These are phyloP conservation scores for Tenthredo livida DNA, from an alignment of 2,888 invertebrate species.

Conservation along the genomic window DNA sequence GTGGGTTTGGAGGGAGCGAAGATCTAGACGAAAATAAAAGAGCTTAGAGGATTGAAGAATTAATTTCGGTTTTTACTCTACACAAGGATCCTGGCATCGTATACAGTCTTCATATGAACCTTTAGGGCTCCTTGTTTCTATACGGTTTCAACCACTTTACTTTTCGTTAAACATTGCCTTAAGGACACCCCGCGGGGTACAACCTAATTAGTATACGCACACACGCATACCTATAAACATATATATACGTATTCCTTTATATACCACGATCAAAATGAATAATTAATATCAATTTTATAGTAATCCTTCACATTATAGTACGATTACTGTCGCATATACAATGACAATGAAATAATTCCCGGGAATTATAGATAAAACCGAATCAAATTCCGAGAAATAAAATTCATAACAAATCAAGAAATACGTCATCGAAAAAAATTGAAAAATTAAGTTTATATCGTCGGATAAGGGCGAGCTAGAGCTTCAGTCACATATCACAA, in stretches of 20 bases:
- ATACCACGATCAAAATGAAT: not conserved
- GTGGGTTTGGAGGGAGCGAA: not conserved
- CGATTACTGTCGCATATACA: not conserved
- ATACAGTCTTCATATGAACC: not conserved
- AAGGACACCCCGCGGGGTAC: not conserved
- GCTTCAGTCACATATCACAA: not conserved
- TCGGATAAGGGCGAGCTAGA: not conserved
- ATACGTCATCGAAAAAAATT: too few relatives aligned
- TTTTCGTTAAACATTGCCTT: not conserved
- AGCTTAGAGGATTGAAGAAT: conserved; percentile 35
- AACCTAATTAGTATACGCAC: not conserved
- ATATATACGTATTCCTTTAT: not conserved
- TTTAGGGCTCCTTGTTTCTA: not conserved
- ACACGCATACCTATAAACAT: not conserved
- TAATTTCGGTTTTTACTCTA: conserved; percentile 40
- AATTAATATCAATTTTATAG: not conserved
- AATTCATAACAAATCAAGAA: not conserved
- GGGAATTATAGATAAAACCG: not conserved
- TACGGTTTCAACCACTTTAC: not conserved
- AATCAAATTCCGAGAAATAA: not conserved
- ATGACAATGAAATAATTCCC: not conserved
- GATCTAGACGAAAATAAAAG: conserved; percentile 44
- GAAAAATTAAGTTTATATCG: not conserved
- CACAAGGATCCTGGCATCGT: not conserved
- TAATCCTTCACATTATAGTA: not conserved